Conservation (phyloP, 2,113 vertebrate species). For the Amphiprion percula region DNA sequence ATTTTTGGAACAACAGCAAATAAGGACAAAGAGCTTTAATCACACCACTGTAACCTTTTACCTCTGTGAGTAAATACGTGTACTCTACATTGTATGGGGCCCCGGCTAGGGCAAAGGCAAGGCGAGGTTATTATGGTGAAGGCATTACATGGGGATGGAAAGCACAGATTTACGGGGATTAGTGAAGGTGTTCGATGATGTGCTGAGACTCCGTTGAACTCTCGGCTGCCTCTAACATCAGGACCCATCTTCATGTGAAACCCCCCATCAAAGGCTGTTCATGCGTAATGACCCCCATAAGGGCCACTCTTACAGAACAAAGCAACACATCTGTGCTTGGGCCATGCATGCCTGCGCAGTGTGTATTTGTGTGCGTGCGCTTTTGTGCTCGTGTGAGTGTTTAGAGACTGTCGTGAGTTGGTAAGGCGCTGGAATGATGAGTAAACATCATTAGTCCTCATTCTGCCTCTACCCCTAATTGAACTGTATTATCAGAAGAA, state of each 20-base stretch:
- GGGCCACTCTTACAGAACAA: conserved; percentile 35
- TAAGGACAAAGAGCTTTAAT: neutral
- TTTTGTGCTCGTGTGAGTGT: neutral
- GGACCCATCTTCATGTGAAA: conserved; percentile 47
- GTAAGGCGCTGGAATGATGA: conserved; percentile 40
- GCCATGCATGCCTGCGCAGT: neutral
- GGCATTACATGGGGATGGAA: conserved; percentile 18
- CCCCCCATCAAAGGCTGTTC: conserved; percentile 58
- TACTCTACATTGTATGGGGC: conserved; percentile 25
- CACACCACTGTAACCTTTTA: conserved; percentile 15
- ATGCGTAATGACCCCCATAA: conserved; percentile 49
- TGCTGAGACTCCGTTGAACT: conserved; percentile 58
- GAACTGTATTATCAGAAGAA: conserved; percentile 65
- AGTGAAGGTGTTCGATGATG: conserved; percentile 34
- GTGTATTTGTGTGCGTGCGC: conserved; percentile 6
- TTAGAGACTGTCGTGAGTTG: conserved; percentile 36
- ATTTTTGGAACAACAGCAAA: neutral
- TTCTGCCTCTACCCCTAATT: conserved; percentile 63
- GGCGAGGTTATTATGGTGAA: conserved; percentile 18
- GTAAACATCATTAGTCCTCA: conserved; percentile 76
- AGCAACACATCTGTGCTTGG: conserved; percentile 20
- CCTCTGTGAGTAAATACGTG: conserved; percentile 20
- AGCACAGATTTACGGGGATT: conserved; percentile 66
- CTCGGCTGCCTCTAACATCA: conserved; percentile 50
- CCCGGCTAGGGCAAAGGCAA: conserved; percentile 7